Evolutionary conservation across 2,113 vertebrate genomes (phyloP), one percentile per base, ranked within the genome.

Genomic region (Irena cyanogastra): DNA sequence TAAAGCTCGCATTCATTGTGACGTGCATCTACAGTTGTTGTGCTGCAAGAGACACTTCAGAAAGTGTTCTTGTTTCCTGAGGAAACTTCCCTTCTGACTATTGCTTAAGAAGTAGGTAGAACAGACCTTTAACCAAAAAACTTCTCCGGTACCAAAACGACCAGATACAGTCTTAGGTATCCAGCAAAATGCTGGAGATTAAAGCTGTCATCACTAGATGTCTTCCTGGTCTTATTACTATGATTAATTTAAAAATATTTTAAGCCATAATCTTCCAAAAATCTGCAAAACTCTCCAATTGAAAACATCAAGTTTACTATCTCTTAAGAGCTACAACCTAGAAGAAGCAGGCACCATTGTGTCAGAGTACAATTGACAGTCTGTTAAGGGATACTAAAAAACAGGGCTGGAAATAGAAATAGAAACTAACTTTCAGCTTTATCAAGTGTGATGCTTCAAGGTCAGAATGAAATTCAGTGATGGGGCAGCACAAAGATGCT

Each of bases 361-460:
- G 86, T 83, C 91, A 94, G 71, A 90, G 59, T 59, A 95, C 91
- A 95, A 89, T 23, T 95, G 96, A 89, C 86, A 93, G 89, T 97
- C 90, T 93, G 76, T 92, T 93, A 93, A 86, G 64, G 80, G 89
- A 92, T 87, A 89, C 94, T 97, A 59, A 96, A 96, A 96, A 94
- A 94, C 81, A 80, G 69, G 72, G 47, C 94, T 95, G 83, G 93
- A 96, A 93, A 96, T 92, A 95, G 95, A 96, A 96, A 97, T 92
- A 90, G 95, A 96, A 96, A 90, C 92, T 95, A 97, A 97, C 95
- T 97, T 96, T 92, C 93, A 96, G 94, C 94, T 95, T 97, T 93
- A 96, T 97, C 96, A 96, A 96, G 91, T 95, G 93, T 92, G 95
- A 97, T 96, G 91, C 95, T 96, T 95, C 96, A 97, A 97, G 95